phyloP scores from a whole-genome alignment of 2,113 vertebrate species.

The Pseudorasbora parva region DNA sequence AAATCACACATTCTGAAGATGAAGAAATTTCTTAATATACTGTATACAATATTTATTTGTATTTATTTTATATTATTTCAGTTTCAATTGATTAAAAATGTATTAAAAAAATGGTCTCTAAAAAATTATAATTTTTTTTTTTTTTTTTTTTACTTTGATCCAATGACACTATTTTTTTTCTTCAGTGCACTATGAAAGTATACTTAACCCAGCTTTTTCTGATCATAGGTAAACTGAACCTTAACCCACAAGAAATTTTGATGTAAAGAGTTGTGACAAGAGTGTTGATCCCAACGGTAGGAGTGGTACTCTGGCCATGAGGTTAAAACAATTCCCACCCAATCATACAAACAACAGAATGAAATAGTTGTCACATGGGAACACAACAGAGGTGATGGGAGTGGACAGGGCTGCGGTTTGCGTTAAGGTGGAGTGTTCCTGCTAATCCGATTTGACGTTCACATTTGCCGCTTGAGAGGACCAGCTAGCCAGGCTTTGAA shows the following conservation, averaged over 20 bases:
- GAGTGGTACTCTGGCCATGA: slow-evolving; percentile 39
- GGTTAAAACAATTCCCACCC: slow-evolving; percentile 56
- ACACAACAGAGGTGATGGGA: slow-evolving; percentile 56
- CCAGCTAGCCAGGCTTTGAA: slow-evolving; percentile 54
- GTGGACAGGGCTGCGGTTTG: slow-evolving; percentile 45
- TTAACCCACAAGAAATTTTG: slow-evolving; percentile 25
- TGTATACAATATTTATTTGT: no score
- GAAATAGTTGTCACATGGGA: slow-evolving; percentile 53
- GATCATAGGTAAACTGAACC: slow-evolving; percentile 17
- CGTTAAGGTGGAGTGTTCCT: slow-evolving; percentile 50
- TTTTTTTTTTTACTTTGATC: no score
- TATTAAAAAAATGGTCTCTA: no score
- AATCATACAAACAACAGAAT: slow-evolving; percentile 58
- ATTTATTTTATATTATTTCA: no score
- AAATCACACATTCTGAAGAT: no score
- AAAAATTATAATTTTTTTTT: no score
- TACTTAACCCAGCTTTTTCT: slow-evolving; percentile 6
- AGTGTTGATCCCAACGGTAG: slow-evolving; percentile 33
- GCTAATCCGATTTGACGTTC: slow-evolving; percentile 60
- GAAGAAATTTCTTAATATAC: no score
- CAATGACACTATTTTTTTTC: no score
- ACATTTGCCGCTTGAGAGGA: slow-evolving; percentile 59
- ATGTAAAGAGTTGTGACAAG: slow-evolving; percentile 46
- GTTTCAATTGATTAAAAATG: no score
- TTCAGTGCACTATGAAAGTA: background rate